These are phyloP conservation scores for Mesocricetus auratus DNA, from an alignment of 2,113 vertebrate species.

Conservation along the genomic window DNA sequence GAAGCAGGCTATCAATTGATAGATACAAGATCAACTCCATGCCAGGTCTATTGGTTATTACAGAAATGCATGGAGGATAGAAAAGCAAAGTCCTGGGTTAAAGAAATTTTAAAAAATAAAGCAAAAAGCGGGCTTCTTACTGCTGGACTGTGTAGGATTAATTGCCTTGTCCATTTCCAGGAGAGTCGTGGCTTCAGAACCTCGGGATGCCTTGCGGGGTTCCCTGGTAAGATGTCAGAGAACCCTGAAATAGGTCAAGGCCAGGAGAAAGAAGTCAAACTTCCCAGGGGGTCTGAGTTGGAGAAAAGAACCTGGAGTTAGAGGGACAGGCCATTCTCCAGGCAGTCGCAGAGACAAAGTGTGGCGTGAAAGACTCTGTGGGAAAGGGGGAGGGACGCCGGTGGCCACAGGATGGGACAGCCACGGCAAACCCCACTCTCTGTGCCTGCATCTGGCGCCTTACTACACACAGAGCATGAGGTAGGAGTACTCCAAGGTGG, in stretches of 20 bases:
- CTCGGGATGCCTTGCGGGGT: neutral
- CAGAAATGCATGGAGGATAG: neutral
- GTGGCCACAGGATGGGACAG: neutral
- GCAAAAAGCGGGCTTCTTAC: neutral
- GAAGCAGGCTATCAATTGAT: neutral
- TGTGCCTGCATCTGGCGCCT: neutral
- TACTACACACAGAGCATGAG: neutral
- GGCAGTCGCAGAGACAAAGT: neutral
- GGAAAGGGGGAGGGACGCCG: neutral
- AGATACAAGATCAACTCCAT: neutral
- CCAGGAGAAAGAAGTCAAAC: neutral
- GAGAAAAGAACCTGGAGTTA: neutral
- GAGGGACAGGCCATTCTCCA: neutral
- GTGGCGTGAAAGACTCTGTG: neutral
- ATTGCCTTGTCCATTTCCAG: neutral
- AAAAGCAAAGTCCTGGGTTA: neutral
- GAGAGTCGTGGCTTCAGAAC: neutral
- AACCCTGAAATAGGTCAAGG: neutral
- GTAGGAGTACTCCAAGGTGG: neutral
- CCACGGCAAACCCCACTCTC: rapidly evolving
- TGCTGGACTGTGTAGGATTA: neutral
- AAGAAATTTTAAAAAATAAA: conserved; percentile 2
- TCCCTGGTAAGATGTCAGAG: neutral
- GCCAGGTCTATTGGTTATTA: neutral
- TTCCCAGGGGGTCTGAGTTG: neutral